These are phyloP conservation scores for Helicolenus hilgendorfi DNA, from an alignment of 2,797 vertebrate species.

Conservation along the genomic window DNA sequence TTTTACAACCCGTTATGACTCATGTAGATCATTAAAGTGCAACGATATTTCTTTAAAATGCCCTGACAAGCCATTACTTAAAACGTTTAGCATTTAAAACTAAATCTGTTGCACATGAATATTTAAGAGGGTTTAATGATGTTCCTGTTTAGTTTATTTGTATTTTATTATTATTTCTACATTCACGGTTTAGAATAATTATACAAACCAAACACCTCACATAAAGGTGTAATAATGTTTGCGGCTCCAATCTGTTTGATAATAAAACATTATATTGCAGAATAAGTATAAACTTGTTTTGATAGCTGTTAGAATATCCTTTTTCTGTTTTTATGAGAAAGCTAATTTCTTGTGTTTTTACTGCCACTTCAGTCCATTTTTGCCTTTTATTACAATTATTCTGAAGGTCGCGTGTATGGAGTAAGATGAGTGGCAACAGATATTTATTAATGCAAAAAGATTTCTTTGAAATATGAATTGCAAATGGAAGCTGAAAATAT, in stretches of 20 bases:
- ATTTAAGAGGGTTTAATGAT: conserved; percentile 69
- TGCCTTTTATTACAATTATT: conserved; percentile 1
- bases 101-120: conserved; percentile 78
- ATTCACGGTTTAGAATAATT: conserved; percentile 56
- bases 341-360: conserved; percentile 51
- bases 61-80: conserved; percentile 48
- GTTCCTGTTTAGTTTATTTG: conserved; percentile 67
- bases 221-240: conserved; percentile 61
- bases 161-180: conserved; percentile 74
- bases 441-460: neutral
- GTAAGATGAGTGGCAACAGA: neutral
- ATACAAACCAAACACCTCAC: conserved; percentile 17
- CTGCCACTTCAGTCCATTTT: conserved; percentile 23
- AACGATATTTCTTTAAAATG: conserved; percentile 42
- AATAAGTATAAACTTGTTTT: conserved; percentile 27
- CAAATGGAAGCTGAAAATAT: neutral
- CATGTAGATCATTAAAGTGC: conserved; percentile 43
- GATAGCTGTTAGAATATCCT: conserved; percentile 15
- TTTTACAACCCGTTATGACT: conserved; percentile 58
- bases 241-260: conserved; percentile 74
- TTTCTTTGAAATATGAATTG: neutral
- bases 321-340: conserved; percentile 46
- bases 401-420: conserved; percentile 18
- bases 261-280: conserved; percentile 68
- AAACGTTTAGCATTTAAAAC: conserved; percentile 59